Conservation (phyloP, 2,888 invertebrate species). For the Lasioglossum morio region DNA sequence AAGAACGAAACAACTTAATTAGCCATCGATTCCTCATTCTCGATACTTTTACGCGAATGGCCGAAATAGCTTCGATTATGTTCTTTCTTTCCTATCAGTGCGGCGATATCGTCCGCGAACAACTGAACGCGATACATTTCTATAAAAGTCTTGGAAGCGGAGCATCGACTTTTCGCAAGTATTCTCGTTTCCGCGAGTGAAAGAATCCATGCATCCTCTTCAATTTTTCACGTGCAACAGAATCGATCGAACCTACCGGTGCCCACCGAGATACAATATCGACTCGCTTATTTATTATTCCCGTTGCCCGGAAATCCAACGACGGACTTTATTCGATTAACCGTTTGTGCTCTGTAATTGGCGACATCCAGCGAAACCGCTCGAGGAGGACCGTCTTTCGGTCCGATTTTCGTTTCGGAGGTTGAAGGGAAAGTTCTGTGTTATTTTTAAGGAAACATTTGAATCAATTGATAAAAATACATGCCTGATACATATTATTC, state of each 20-base stretch:
- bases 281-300: slow-evolving; percentile 54
- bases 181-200: slow-evolving; percentile 10
- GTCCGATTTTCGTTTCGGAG: no score
- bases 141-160: neutral
- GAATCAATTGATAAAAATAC: no score
- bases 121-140: neutral
- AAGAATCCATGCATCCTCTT: slow-evolving; percentile 45
- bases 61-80: neutral
- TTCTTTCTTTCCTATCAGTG: neutral
- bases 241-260: slow-evolving; percentile 46
- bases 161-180: slow-evolving; percentile 15
- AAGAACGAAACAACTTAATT: neutral
- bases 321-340: slow-evolving; percentile 29
- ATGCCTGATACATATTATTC: no score
- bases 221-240: slow-evolving; percentile 49
- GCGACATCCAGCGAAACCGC: neutral
- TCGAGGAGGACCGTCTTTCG: no score
- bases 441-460: no score
- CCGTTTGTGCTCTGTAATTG: neutral
- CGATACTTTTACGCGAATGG: no score
- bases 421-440: no score
- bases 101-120: neutral
- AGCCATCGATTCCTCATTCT: neutral
- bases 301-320: slow-evolving; percentile 40
- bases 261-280: slow-evolving; percentile 50